Base-by-base conservation (phyloP, 2,888 invertebrate species). In the Drosophila monieri region DNA sequence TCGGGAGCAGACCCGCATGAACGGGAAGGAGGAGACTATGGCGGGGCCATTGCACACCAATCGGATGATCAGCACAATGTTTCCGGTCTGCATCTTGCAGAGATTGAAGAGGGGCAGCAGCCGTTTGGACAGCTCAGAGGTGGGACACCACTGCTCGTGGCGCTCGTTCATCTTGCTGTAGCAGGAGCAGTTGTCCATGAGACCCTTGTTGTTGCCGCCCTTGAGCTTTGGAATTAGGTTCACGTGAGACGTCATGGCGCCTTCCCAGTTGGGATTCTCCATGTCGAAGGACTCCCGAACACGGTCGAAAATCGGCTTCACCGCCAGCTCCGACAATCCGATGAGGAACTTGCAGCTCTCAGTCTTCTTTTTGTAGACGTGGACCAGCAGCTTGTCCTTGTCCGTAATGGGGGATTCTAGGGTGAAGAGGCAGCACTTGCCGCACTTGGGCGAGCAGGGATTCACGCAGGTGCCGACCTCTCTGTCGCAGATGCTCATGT, bases 271-370 rank as follows among this genome's bases (percentile, higher is more conserved):
- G 0, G 80, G 74, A 71, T 91, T 91, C 58, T 87, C 86, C 4
- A 71, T 58, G 30, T 88, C 76, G 39, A 90, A 91, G 1, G 84
- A 85, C 30, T 87, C 88, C 30, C 73, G 86, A 0, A 91, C 90
- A 27, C 90, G 89, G 57, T 90, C 90, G 32, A 91, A 91, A 3
- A 91, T 78, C 2, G 79, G 73, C 54, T 88, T 86, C 15, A 91
- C 75, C 2, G 89, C 81, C 54, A 91, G 59, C 48, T 90, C 89
- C 1, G 91, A 88, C 2, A 87, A 61, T 1, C 91, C 91, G 9
- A 91, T 74, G 0, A 91, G 54, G 62, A 91, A 91, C 72, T 91
- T 91, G 61, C 91, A 91, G 14, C 88, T 85, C n/a, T 88, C 88
- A 3, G 88, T 90, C 44, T 86, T 85, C 61, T 91, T 91, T 74